These are phyloP conservation scores for Dendroctonus ponderosae DNA, from an alignment of 1,140 invertebrate species.

Conservation along the genomic window DNA sequence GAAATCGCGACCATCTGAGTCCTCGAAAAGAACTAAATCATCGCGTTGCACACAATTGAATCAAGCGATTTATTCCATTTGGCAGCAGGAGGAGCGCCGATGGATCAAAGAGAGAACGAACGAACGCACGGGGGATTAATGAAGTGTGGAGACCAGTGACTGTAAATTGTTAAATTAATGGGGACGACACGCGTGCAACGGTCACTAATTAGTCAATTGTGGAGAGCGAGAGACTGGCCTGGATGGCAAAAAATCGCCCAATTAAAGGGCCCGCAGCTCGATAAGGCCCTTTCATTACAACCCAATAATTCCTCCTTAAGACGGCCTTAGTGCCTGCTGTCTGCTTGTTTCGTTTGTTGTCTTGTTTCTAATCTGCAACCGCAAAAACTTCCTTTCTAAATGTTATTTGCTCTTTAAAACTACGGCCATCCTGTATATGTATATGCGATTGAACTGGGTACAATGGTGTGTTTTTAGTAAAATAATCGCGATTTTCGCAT, in stretches of 20 bases:
- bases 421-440: too few species aligned
- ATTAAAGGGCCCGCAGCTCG: background rate
- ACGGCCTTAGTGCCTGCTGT: too few species aligned
- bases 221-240: slow-evolving; percentile 3
- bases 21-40: slow-evolving; percentile 22
- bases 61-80: slow-evolving; percentile 5
- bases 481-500: too few species aligned
- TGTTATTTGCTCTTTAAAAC: too few species aligned
- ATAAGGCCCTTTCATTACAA: background rate
- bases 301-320: slow-evolving; percentile 1
- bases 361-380: too few species aligned
- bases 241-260: slow-evolving; percentile 11
- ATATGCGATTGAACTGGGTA: too few species aligned
- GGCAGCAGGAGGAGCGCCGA: slow-evolving; percentile 8
- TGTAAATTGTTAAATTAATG: slow-evolving; percentile 29
- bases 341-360: too few species aligned
- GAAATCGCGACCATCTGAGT: slow-evolving; percentile 24
- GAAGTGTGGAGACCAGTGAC: slow-evolving; percentile 16
- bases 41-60: slow-evolving; percentile 9
- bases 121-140: slow-evolving; percentile 12
- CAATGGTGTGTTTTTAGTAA: too few species aligned
- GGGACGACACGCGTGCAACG: slow-evolving; percentile 14
- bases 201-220: slow-evolving; percentile 27
- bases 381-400: too few species aligned
- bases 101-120: slow-evolving; percentile 16